These are phyloP conservation scores for Forbesichthys agassizii DNA, from an alignment of 2,113 vertebrate genomes.

Conservation along the genomic window DNA sequence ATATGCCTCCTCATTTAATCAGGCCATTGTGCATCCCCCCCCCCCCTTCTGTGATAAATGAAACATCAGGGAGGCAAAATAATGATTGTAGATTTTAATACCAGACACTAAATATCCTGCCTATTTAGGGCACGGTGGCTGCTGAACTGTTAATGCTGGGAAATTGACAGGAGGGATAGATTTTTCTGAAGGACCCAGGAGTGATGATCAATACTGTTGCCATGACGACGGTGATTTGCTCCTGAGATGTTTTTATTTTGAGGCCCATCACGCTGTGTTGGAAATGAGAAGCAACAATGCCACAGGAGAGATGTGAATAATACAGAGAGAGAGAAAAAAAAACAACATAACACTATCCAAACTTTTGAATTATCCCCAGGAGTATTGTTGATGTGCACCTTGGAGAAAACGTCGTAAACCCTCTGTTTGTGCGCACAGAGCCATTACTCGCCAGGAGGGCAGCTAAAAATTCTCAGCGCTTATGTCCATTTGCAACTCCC, in stretches of 20 bases:
- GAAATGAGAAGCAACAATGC: conserved; percentile 64
- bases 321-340: background rate
- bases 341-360: conserved; percentile 50
- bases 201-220: conserved; percentile 73
- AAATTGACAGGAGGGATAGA: conserved; percentile 70
- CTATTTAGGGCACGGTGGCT: conserved; percentile 55
- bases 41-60: conserved; percentile 63
- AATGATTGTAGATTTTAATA: conserved; percentile 66
- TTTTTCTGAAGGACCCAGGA: conserved; percentile 64
- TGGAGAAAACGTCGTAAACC: conserved; percentile 14
- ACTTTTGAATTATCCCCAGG: conserved; percentile 50
- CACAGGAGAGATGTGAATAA: conserved; percentile 14
- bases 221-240: conserved; percentile 71
- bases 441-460: conserved; percentile 7
- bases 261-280: conserved; percentile 61
- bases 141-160: conserved; percentile 66
- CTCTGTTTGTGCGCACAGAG: background rate
- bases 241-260: conserved; percentile 74
- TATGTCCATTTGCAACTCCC: conserved; percentile 49
- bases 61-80: conserved; percentile 59
- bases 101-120: conserved; percentile 61
- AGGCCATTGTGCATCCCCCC: conserved; percentile 29
- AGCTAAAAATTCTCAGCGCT: conserved; percentile 25
- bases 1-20: conserved; percentile 30
- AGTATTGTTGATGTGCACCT: conserved; percentile 28